These are phyloP conservation scores for Ormyrus thymus DNA, from an alignment of 2,888 invertebrate species.

Conservation along the genomic window DNA sequence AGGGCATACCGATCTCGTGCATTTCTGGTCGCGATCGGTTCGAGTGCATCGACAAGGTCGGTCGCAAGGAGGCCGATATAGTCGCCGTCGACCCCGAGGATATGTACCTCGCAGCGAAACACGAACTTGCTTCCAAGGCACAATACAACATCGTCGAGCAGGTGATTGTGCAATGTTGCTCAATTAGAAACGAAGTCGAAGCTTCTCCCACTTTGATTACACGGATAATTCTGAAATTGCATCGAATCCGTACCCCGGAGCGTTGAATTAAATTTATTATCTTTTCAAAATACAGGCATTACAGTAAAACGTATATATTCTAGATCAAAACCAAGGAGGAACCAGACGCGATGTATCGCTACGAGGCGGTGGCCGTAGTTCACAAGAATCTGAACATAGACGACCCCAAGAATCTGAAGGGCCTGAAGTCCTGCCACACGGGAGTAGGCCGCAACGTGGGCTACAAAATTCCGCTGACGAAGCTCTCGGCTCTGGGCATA, in stretches of 20 bases:
- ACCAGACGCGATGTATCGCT: constrained; percentile 81
- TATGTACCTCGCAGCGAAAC: constrained; percentile 87
- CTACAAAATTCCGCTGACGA: constrained; percentile 88
- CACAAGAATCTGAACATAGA: constrained; percentile 84
- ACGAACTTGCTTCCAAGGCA: constrained; percentile 62
- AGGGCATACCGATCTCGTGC: constrained; percentile 80
- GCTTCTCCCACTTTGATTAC: too few relatives aligned
- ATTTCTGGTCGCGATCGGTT: constrained; percentile 85
- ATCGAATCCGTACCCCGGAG: too few relatives aligned
- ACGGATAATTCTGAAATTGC: too few relatives aligned
- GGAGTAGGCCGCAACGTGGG: constrained; percentile 92
- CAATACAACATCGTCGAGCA: constrained; percentile 68
- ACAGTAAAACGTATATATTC: neutral
- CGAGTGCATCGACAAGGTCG: constrained; percentile 86
- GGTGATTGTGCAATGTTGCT: constrained; percentile 58
- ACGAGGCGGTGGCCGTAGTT: constrained; percentile 88
- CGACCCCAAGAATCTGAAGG: constrained; percentile 82
- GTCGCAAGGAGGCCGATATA: constrained; percentile 87
- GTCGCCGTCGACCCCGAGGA: constrained; percentile 91
- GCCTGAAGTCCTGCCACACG: constrained; percentile 90
- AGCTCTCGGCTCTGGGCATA: constrained; percentile 83
- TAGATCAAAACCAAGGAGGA: constrained; percentile 85
- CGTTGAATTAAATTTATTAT: too few relatives aligned
- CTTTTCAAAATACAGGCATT: too few relatives aligned
- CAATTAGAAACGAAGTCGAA: neutral